Evolutionary conservation across 2,797 vertebrate genomes (phyloP).

Genomic region (Denticeps clupeoides): DNA sequence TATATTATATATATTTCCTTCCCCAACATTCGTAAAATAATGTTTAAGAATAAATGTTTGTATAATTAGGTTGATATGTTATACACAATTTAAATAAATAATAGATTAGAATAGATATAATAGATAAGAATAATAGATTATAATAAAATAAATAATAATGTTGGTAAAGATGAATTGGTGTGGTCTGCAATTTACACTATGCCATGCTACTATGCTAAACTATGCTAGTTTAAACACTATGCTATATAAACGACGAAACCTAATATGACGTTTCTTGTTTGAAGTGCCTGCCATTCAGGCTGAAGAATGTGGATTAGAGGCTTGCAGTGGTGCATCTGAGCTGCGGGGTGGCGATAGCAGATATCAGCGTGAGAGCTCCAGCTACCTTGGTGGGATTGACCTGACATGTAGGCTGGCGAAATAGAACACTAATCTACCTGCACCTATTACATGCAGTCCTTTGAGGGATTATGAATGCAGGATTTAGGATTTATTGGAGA

Average conservation of each 20-base stretch:
- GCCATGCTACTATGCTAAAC: too few relatives aligned
- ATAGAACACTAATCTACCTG: constrained; percentile 27
- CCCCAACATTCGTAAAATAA: neutral
- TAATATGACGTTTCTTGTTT: too few relatives aligned
- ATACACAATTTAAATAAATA: too few relatives aligned
- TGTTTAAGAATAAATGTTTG: neutral
- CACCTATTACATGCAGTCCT: constrained; percentile 16
- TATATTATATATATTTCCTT: too few relatives aligned
- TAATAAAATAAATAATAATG: too few relatives aligned
- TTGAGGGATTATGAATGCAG: constrained; percentile 36
- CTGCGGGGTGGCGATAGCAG: constrained; percentile 16
- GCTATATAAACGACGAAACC: too few relatives aligned
- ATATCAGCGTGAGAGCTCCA: neutral
- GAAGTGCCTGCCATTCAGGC: too few relatives aligned
- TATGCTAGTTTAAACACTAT: too few relatives aligned
- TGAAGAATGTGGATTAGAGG: constrained; percentile 15
- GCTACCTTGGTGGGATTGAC: constrained; percentile 16
- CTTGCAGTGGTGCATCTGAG: constrained; percentile 8
- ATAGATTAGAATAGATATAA: too few relatives aligned
- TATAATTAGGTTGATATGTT: neutral
- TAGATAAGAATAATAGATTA: too few relatives aligned
- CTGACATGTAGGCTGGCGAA: constrained; percentile 9
- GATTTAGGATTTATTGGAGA: constrained; percentile 44
- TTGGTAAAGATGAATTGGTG: too few relatives aligned
- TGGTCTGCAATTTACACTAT: too few relatives aligned